Base-by-base conservation (phyloP, 2,113 vertebrate genomes). In the Microtus oregoni region DNA sequence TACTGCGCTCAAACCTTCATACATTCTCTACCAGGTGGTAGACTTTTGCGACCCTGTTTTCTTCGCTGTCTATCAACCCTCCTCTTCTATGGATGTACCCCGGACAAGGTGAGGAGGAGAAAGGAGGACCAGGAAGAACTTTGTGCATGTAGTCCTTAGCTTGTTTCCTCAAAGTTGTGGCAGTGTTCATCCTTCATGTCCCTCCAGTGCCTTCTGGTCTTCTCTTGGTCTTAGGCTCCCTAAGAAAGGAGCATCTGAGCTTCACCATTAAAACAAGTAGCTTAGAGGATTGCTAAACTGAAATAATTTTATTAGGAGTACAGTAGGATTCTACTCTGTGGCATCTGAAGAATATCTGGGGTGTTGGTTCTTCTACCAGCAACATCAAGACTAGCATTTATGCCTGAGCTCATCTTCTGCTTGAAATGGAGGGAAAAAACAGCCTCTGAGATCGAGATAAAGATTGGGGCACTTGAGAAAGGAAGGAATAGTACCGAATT, bases 251-350 rank as follows among this genome's bases (percentile, higher is more conserved):
- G 72, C 91, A 77, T 17, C 44, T 35, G 19, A 91, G 17, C 11
- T 73, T 92, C 72, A 44, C 28, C 28, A 86, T 85, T 7, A 85
- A 89, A 65, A 24, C n/a, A 89, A 91, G 24, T 63, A 6, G 50
- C 30, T 90, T 73, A 87, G 13, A 70, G 73, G 61, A n/a, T 7
- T 70, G 35, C 9, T 58, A 76, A 38, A 15, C 50, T 76, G 28
- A n/a, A 81, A 86, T 5, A 83, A 52, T 85, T 95, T 82, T n/a
- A 91, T 47, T 52, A 95, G 26, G 58, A 93, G 82, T 86, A 68
- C 0, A 58, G n/a, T 6, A 89, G 30, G 50, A 10, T 35, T 7
- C 22, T n/a, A 89, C 30, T n/a, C 68, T 95, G 55, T 86, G 52
- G 11, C 10, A 86, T 47, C 32, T 35, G 63, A 30, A 77, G 28